Evolutionary conservation across 2,113 vertebrate species (phyloP).

Genomic region (Cynoglossus semilaevis): DNA sequence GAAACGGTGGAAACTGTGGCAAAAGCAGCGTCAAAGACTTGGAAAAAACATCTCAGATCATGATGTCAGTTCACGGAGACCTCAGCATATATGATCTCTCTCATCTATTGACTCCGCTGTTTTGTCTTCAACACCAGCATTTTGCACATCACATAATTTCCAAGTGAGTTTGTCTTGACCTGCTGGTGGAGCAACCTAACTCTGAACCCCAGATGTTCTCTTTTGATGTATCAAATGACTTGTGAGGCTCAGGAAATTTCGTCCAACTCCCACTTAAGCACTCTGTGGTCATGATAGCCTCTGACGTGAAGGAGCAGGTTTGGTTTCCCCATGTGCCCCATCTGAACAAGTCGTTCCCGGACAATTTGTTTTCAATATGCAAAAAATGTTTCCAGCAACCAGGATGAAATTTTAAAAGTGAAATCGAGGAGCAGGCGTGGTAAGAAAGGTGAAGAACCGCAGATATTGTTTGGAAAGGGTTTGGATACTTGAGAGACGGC

Average conservation of each 20-base stretch:
- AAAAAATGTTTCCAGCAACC: neutral
- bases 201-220: conserved; percentile 57
- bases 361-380: conserved; percentile 9
- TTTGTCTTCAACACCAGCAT: conserved; percentile 5
- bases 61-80: conserved; percentile 25
- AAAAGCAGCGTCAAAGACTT: conserved; percentile 16
- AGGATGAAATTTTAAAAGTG: conserved; percentile 15
- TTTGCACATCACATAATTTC: conserved; percentile 14
- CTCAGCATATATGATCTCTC: conserved; percentile 15
- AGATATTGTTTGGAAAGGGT: conserved; percentile 73
- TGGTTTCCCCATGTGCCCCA: conserved; percentile 20
- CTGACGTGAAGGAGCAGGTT: conserved; percentile 33
- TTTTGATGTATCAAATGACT: conserved; percentile 29
- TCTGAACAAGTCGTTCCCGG: conserved; percentile 8
- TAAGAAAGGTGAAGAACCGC: conserved; percentile 48
- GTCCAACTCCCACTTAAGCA: conserved; percentile 26
- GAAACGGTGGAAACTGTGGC: conserved; percentile 35
- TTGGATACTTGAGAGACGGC: conserved; percentile 71
- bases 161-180: neutral
- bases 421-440: conserved; percentile 19
- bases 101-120: conserved; percentile 1
- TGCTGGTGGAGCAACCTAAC: conserved; percentile 8
- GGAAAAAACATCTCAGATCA: neutral
- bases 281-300: neutral
- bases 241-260: conserved; percentile 12